These are phyloP conservation scores for Balaenoptera acutorostrata DNA, from an alignment of 2,113 vertebrate species.

Conservation along the genomic window DNA sequence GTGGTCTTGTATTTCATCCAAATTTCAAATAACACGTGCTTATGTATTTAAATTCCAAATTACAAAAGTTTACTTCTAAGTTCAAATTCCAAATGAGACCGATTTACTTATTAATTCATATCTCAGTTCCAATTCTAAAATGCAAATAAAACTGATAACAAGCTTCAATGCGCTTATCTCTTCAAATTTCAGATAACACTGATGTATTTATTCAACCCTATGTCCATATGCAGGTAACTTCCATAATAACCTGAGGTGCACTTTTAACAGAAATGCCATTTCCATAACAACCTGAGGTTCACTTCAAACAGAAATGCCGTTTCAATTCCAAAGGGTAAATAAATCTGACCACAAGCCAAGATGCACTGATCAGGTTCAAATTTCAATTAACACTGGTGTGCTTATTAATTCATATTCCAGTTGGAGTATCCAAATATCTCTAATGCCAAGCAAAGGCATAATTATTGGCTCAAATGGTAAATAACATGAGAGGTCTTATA, in stretches of 20 bases:
- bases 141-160: background rate
- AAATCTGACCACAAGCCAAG: too few relatives aligned
- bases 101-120: background rate
- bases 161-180: accelerated
- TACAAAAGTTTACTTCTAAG: accelerated
- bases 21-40: background rate
- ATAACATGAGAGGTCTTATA: background rate
- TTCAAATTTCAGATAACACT: background rate
- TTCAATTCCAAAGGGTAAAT: background rate
- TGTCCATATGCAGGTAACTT: too few relatives aligned
- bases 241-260: accelerated
- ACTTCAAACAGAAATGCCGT: background rate
- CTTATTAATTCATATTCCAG: background rate
- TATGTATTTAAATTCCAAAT: background rate
- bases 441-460: too few relatives aligned
- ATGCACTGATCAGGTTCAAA: accelerated
- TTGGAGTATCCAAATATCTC: background rate
- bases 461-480: background rate
- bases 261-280: background rate
- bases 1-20: background rate
- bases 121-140: background rate
- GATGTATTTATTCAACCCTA: accelerated
- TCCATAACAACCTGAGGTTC: accelerated
- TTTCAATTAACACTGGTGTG: accelerated
- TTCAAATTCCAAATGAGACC: background rate